Conservation (phyloP, 2,888 invertebrate species). For the Nasonia oneida region DNA sequence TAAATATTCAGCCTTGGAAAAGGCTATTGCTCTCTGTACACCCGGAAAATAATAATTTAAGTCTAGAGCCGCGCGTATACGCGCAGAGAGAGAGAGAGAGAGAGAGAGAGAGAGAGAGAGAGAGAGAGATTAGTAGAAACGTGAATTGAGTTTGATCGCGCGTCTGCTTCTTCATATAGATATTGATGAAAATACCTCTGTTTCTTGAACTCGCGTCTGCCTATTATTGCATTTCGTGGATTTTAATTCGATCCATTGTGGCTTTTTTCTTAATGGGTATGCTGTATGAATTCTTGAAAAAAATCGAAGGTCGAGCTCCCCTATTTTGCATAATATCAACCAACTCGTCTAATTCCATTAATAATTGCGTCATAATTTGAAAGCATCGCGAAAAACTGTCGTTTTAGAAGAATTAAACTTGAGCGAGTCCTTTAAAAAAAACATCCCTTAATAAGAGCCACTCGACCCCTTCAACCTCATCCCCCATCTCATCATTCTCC, state of each 20-base stretch:
- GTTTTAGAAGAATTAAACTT: too few relatives aligned
- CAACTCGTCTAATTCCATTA: not conserved
- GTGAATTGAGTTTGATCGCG: slow-evolving; percentile 12
- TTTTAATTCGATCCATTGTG: not conserved
- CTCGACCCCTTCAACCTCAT: not conserved
- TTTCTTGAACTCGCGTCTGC: not conserved
- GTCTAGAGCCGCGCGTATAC: not conserved
- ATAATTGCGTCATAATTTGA: not conserved
- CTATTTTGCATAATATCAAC: not conserved
- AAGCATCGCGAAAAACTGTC: too few relatives aligned
- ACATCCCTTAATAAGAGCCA: not conserved
- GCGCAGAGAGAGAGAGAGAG: not conserved
- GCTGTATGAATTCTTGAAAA: not conserved
- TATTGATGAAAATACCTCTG: not conserved
- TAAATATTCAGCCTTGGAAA: slow-evolving; percentile 22
- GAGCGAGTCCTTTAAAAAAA: too few relatives aligned
- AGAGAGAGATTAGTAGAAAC: not conserved
- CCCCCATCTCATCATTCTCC: not conserved
- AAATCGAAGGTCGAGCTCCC: not conserved
- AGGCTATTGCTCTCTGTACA: slow-evolving; percentile 19
- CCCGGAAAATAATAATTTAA: slow-evolving; percentile 22
- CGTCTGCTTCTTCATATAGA: not conserved
- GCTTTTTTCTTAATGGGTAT: not conserved
- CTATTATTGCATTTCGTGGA: not conserved
- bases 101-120: not conserved